A percentile compares a stretch with the other conserved stretches of the same genome.
phyloP scores from a whole-genome alignment of 2,797 vertebrate species.

The Micropoecilia bifurca region DNA sequence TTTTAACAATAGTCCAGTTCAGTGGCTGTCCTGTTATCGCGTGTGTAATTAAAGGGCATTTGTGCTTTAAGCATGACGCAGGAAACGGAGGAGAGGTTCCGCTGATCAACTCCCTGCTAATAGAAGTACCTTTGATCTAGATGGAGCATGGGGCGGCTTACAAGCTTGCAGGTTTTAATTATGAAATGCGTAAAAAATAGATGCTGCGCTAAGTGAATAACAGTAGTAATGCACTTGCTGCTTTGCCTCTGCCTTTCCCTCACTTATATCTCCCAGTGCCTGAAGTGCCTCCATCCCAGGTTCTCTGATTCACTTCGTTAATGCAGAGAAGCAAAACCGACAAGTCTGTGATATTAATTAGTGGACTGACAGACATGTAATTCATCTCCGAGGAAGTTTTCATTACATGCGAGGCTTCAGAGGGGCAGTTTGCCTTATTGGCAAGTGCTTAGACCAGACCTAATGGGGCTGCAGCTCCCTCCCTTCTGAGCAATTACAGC shows the following conservation, averaged over 20 bases:
- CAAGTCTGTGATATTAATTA: slow-evolving; percentile 81
- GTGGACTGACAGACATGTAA: slow-evolving; percentile 83
- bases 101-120: slow-evolving; percentile 81
- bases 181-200: slow-evolving; percentile 85
- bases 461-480: slow-evolving; percentile 78
- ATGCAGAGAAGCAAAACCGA: slow-evolving; percentile 63
- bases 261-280: slow-evolving; percentile 59
- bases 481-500: slow-evolving; percentile 81
- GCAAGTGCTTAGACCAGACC: slow-evolving; percentile 79
- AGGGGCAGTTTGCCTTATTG: slow-evolving; percentile 84
- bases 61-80: slow-evolving; percentile 71
- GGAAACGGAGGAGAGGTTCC: slow-evolving; percentile 70
- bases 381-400: slow-evolving; percentile 81
- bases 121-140: slow-evolving; percentile 83
- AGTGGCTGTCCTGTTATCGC: slow-evolving; percentile 65
- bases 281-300: slow-evolving; percentile 49
- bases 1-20: slow-evolving; percentile 78
- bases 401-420: slow-evolving; percentile 83
- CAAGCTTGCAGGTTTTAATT: slow-evolving; percentile 82
- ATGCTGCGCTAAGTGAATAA: slow-evolving; percentile 76
- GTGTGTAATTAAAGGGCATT: slow-evolving; percentile 73
- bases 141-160: slow-evolving; percentile 68
- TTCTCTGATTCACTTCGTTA: slow-evolving; percentile 60
- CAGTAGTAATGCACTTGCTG: slow-evolving; percentile 41
- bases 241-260: slow-evolving; percentile 61